Evolutionary conservation across 2,797 vertebrate genomes (phyloP).

Genomic region (Spinus pinus): DNA sequence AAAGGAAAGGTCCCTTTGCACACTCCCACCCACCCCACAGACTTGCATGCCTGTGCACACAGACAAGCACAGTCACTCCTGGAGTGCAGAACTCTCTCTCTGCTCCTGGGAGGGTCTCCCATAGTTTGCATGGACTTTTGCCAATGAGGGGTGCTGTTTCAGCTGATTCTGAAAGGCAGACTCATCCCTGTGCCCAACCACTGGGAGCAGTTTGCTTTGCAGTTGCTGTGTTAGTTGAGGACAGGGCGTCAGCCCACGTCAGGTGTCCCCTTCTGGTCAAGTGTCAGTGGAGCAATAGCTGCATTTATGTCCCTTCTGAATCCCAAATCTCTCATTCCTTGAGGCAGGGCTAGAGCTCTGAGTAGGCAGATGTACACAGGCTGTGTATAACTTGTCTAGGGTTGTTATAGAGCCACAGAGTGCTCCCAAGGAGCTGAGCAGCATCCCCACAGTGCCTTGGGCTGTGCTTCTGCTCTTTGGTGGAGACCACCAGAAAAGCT

Average conservation of each 20-base stretch:
- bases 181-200: neutral
- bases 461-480: neutral
- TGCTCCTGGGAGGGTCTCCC: neutral
- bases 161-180: neutral
- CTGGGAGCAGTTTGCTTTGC: neutral
- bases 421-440: neutral
- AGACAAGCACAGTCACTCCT: neutral
- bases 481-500: neutral
- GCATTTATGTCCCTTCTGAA: neutral
- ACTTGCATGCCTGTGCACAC: neutral
- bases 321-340: neutral
- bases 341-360: neutral
- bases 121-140: neutral
- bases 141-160: neutral
- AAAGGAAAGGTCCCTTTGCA: neutral
- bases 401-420: neutral
- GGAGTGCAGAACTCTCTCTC: neutral
- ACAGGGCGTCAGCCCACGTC: neutral
- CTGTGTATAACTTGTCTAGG: neutral
- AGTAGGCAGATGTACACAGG: neutral
- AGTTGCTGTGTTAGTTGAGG: fast-evolving
- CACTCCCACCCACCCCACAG: neutral
- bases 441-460: neutral
- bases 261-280: neutral
- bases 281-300: neutral